phyloP scores from a whole-genome alignment of 2,113 vertebrate genomes.

The Brachyhypopomus gauderio region DNA sequence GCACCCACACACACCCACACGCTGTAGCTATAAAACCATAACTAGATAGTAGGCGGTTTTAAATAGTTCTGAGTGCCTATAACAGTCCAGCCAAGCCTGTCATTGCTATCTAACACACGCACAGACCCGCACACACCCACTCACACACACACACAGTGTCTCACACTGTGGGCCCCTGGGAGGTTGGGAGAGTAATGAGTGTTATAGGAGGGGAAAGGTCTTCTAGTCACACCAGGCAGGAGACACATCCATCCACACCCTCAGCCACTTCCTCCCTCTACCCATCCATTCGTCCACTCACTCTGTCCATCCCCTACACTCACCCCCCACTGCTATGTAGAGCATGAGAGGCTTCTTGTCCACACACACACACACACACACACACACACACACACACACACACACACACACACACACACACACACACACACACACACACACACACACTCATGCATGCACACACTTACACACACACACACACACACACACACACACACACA shows the following conservation, averaged over 20 bases:
- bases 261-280: constrained; percentile 12
- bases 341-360: constrained; percentile 38
- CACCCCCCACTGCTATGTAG: constrained; percentile 42
- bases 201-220: constrained; percentile 60
- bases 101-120: neutral
- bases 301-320: constrained; percentile 21
- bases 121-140: neutral
- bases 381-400: constrained; percentile 5
- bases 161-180: constrained; percentile 57
- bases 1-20: neutral
- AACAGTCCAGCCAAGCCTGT: neutral
- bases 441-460: neutral
- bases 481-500: neutral
- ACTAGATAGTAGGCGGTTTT: constrained; percentile 7
- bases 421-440: neutral
- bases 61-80: constrained; percentile 3
- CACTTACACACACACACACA: neutral
- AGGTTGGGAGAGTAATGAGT: constrained; percentile 62
- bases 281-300: constrained; percentile 17
- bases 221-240: constrained; percentile 51
- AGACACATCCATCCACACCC: constrained; percentile 39
- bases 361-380: constrained; percentile 20
- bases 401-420: neutral
- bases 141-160: constrained; percentile 47
- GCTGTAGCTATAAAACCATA: neutral